Evolutionary conservation across 2,888 invertebrate species (phyloP), one percentile per base, ranked within the genome.

Genomic region (Octodonta nipae): DNA sequence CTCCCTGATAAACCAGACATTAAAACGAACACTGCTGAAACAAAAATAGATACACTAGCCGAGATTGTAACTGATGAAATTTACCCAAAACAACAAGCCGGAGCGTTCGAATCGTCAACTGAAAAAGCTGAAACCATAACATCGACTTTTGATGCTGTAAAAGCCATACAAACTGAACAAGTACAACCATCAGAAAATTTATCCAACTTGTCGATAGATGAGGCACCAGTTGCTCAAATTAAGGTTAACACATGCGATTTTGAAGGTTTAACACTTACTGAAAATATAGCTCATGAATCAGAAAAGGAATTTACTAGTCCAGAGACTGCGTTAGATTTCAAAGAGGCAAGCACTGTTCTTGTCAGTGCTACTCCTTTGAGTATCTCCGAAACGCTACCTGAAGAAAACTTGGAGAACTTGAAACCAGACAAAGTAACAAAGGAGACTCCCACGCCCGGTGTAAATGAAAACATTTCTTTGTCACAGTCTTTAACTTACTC

Each of bases 31-130:
- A 60, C 45, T 11, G 67, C 68, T n/a, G 57, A 67, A 27, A 47
- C 65, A 26, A 67, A 52, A 33, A 68, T 67, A 54, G 67, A 64
- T 55, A 68, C 63, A 62, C 65, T 60, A 50, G 66, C 71, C 56
- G 56, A 72, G 41, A 42, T 81, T 29, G 50, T 68, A 1, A 42
- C 66, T 28, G 51, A 64, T 5, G 56, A 56, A 37, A 35, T 45
- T 10, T 37, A 43, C 31, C 28, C 20, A 2, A 58, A 67, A 17
- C 60, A 54, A 50, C 67, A 68, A 61, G 54, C 49, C 26, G n/a
- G n/a, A n/a, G n/a, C n/a, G n/a, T n/a, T n/a, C n/a, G n/a, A n/a
- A n/a, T n/a, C n/a, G n/a, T n/a, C n/a, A n/a, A n/a, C n/a, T n/a
- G n/a, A 3, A 22, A 46, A 48, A 36, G 38, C 46, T 25, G 49